These are phyloP conservation scores for Gallinago jamesoni DNA, from an alignment of 2,113 vertebrate species.

Conservation along the genomic window DNA sequence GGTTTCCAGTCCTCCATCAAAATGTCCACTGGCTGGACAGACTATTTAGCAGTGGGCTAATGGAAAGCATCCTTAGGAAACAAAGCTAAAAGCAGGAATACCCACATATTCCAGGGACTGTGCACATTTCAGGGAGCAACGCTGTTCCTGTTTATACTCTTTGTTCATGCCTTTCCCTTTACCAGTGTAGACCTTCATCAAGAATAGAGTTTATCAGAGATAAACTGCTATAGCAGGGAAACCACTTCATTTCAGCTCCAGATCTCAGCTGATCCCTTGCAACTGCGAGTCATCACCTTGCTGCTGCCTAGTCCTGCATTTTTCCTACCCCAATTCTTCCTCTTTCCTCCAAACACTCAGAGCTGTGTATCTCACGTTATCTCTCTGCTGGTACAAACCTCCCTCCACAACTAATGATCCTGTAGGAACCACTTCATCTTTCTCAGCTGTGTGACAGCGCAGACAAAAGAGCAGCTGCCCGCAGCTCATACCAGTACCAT, in stretches of 20 bases:
- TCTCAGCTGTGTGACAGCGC: neutral
- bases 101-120: neutral
- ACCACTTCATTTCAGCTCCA: neutral
- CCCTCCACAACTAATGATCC: neutral
- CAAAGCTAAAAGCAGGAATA: neutral
- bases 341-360: neutral
- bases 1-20: neutral
- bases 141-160: neutral
- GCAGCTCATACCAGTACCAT: neutral
- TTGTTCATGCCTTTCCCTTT: neutral
- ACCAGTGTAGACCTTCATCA: neutral
- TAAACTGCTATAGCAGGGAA: neutral
- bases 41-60: neutral
- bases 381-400: neutral
- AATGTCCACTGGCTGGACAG: neutral
- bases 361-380: neutral
- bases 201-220: neutral
- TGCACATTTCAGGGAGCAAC: neutral
- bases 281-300: neutral
- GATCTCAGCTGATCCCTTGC: neutral
- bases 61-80: neutral
- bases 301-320: neutral
- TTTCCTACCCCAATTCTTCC: neutral
- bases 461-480: constrained; percentile 20
- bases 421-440: neutral